Conservation (phyloP, 1,140 invertebrate species). For the roundworm (Caenorhabditis elegans) region DNA sequence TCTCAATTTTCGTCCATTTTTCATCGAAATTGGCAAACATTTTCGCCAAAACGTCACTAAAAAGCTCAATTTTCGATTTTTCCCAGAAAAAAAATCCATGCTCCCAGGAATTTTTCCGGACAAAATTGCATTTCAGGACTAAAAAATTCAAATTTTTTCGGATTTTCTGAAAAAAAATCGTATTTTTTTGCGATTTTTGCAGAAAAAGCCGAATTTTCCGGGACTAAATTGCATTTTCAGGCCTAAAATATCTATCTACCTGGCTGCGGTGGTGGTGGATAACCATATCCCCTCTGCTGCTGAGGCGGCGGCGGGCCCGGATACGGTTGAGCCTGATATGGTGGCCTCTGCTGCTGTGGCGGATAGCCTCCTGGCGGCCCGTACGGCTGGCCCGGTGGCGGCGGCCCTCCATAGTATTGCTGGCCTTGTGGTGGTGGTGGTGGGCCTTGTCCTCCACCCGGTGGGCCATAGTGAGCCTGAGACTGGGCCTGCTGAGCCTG, state of each 20-base stretch:
- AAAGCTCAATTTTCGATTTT: no score
- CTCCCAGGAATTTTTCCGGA: no score
- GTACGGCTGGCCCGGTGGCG: constrained; percentile 5
- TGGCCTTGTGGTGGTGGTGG: constrained; percentile 32
- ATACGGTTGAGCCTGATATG: neutral
- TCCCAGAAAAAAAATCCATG: no score
- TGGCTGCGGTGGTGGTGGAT: constrained; percentile 37
- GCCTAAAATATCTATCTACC: neutral
- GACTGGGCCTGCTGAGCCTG: constrained; percentile 34
- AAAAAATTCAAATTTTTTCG: no score
- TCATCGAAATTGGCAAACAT: no score
- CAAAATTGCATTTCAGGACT: no score
- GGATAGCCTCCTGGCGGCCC: neutral
- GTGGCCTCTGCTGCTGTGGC: neutral
- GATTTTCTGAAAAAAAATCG: no score
- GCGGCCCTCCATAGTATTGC: constrained; percentile 19
- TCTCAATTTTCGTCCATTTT: no score
- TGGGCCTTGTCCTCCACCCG: constrained; percentile 33
- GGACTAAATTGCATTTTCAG: no score
- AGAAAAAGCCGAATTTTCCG: no score
- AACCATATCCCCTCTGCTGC: constrained; percentile 5
- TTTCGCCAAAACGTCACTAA: no score
- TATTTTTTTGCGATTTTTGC: no score
- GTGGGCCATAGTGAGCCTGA: constrained; percentile 3
- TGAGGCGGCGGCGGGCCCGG: constrained; percentile 22